phyloP scores from a whole-genome alignment of 2,888 invertebrate species.

The Autographa pulchrina region DNA sequence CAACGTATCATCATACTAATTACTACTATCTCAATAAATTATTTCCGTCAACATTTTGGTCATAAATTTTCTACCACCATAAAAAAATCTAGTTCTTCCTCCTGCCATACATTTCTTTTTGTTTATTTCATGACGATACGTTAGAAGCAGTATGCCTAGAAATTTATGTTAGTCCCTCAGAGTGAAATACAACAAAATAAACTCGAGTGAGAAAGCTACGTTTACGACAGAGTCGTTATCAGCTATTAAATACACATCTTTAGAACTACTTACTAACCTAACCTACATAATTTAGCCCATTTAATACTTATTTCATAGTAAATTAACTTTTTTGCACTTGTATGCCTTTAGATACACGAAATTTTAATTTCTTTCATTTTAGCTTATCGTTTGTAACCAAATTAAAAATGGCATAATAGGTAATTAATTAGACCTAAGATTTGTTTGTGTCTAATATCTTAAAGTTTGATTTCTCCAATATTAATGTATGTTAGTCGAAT shows the following conservation, averaged over 20 bases:
- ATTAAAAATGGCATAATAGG: constrained; percentile 49
- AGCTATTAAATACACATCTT: background rate
- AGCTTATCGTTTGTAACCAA: constrained; percentile 13
- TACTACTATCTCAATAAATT: background rate
- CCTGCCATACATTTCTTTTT: background rate
- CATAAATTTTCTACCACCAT: background rate
- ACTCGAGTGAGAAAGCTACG: background rate
- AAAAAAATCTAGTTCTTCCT: background rate
- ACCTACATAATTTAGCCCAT: constrained; percentile 1
- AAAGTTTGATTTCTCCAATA: constrained; percentile 5
- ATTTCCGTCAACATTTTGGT: background rate
- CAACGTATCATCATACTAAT: background rate
- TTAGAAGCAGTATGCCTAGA: background rate
- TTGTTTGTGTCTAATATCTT: constrained; percentile 31
- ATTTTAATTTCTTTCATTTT: background rate
- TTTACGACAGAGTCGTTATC: background rate
- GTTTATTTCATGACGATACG: background rate
- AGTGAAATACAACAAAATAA: background rate
- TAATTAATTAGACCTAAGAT: constrained; percentile 28
- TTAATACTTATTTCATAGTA: constrained; percentile 11
- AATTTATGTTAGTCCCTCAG: constrained; percentile 4
- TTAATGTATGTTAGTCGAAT: constrained; percentile 10
- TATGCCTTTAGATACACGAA: background rate
- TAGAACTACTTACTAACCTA: background rate
- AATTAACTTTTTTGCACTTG: constrained; percentile 13